Evolutionary conservation across 1,140 invertebrate genomes (phyloP).

Genomic region (Tyrophagus putrescentiae): DNA sequence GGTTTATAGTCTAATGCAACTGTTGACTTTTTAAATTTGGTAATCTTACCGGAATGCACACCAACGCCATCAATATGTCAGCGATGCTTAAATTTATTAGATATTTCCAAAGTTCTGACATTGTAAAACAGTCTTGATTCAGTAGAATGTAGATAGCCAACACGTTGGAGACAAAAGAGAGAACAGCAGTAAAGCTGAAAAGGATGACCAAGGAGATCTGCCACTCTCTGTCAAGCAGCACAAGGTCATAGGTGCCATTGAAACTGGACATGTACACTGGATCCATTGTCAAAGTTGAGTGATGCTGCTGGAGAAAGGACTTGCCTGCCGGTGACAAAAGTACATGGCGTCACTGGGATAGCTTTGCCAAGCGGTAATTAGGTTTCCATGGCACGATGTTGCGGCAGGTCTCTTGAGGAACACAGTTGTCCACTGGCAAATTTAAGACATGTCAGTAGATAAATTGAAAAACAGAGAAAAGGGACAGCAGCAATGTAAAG

Average conservation of each 20-base stretch:
- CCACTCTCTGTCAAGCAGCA: not conserved
- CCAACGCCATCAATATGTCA: constrained; percentile 35
- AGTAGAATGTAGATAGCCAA: constrained; percentile 6
- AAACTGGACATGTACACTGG: constrained; percentile 6
- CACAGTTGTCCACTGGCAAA: no score
- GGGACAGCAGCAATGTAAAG: no score
- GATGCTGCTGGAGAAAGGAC: no score
- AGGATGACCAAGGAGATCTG: not conserved
- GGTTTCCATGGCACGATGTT: no score
- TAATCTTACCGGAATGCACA: constrained; percentile 37
- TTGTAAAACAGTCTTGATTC: not conserved
- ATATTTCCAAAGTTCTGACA: constrained; percentile 30
- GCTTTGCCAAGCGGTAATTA: no score
- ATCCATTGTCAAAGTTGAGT: not conserved
- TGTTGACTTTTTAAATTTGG: no score
- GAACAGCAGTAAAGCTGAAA: constrained; percentile 11
- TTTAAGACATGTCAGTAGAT: no score
- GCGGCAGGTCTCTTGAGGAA: no score
- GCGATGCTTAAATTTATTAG: constrained; percentile 35
- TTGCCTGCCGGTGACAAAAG: no score
- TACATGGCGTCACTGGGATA: no score
- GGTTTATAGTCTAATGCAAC: no score
- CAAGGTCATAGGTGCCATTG: constrained; percentile 8
- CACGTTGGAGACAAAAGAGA: constrained; percentile 11
- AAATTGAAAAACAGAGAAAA: no score